Base-by-base conservation (phyloP, 2,113 vertebrate genomes). In the Tupaia tana region DNA sequence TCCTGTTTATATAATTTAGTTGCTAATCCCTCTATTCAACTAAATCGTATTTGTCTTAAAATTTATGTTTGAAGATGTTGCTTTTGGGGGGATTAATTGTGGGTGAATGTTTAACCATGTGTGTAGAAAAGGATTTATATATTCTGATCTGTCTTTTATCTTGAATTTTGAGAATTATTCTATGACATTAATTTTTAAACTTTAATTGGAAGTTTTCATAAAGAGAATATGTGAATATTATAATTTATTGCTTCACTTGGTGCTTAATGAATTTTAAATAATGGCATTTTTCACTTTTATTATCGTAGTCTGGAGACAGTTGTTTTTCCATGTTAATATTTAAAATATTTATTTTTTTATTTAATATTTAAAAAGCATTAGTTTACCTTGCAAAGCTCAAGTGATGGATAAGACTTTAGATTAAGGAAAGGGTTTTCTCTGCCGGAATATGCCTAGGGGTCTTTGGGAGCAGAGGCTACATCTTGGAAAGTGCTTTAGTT, bases 1-100 rank as follows among this genome's bases (percentile, higher is more conserved):
- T 34, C 19, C 70, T 78, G 25, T 78, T 22, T 22, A 22, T 95
- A 59, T 9, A 96, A 31, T 90, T 34, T 91, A 24, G 3, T 84
- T 96, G 66, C 79, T 95, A 84, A 88, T 9, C 9, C 5, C 6
- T 91, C 16, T 90, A 90, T 74, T 90, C 94, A 96, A 92, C 66
- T 93, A 7, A 61, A 90, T 1, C 25, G 0, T 86, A 6, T 19
- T 91, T 95, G 7, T 80, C 92, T 86, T 91, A 59, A 66, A 8
- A 74, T 83, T 12, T 89, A 86, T 86, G 25, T 29, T 12, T 59
- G 64, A 87, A 61, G 20, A 70, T n/a, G 75, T 74, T 86, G 31
- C 92, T 64, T n/a, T 84, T 85, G 86, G 80, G 43, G 0, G 43
- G 0, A 8, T 97, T 97, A 91, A 6, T 77, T 96, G 54, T 73